Percentiles rank a stretch among this genome's conserved stretches.
These are phyloP conservation scores for Drosophila aff. DNA, from an alignment of 1,140 invertebrate genomes.

Conservation along the genomic window DNA sequence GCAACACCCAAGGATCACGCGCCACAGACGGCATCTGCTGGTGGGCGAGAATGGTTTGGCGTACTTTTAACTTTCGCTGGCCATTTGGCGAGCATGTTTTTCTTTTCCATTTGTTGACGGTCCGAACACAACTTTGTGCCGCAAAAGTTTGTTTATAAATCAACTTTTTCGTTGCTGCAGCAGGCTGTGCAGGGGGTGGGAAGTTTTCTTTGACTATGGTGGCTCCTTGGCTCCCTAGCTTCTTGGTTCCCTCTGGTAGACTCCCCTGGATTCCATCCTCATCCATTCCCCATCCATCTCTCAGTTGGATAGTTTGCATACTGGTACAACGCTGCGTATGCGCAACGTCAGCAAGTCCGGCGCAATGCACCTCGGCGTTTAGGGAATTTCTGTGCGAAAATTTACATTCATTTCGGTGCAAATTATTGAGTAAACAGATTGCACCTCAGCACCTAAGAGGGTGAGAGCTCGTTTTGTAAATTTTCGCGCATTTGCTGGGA, in stretches of 20 bases:
- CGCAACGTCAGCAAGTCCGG: constrained; percentile 50
- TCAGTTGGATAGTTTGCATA: constrained; percentile 42
- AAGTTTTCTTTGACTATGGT: constrained; percentile 38
- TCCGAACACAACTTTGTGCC: constrained; percentile 65
- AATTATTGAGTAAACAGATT: constrained; percentile 73
- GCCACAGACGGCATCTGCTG: constrained; percentile 23
- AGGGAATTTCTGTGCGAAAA: constrained; percentile 49
- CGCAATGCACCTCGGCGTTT: constrained; percentile 47
- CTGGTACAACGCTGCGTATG: constrained; percentile 41
- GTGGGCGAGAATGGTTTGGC: constrained; percentile 23
- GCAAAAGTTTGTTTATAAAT: constrained; percentile 80
- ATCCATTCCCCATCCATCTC: constrained; percentile 32
- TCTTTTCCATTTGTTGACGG: constrained; percentile 66
- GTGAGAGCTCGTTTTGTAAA: constrained; percentile 43
- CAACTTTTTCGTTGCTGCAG: constrained; percentile 58
- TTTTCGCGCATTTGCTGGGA: constrained; percentile 40
- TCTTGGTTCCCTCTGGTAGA: background rate
- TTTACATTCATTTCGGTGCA: constrained; percentile 67
- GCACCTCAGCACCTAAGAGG: constrained; percentile 42
- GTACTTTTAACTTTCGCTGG: constrained; percentile 69
- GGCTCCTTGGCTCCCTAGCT: background rate
- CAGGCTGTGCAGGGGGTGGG: background rate
- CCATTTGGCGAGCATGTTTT: constrained; percentile 66
- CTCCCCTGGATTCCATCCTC: background rate
- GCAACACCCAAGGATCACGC: constrained; percentile 27